A percentile compares a stretch with the other conserved stretches of the same genome.
phyloP scores from a whole-genome alignment of 1,140 invertebrate species.

The Zelostemma sp. region DNA sequence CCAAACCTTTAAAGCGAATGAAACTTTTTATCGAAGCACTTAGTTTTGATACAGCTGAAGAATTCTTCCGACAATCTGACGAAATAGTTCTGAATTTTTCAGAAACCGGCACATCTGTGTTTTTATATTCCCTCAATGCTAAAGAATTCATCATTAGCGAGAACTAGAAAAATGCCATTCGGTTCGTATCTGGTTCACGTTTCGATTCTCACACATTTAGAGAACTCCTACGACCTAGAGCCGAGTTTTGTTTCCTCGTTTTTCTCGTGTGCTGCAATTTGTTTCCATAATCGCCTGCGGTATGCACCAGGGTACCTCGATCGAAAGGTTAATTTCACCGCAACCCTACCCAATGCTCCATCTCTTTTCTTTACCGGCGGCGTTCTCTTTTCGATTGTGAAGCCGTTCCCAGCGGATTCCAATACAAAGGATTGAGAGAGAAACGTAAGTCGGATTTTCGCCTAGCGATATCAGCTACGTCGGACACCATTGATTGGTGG shows the following conservation, averaged over 20 bases:
- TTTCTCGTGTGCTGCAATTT: slow-evolving; percentile 39
- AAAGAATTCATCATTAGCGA: background rate
- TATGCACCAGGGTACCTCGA: slow-evolving; percentile 52
- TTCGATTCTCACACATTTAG: background rate
- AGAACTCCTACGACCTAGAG: background rate
- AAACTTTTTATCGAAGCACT: slow-evolving; percentile 1
- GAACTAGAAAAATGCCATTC: too few species aligned
- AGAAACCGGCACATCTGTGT: too few species aligned
- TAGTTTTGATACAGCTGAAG: background rate
- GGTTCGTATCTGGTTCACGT: background rate
- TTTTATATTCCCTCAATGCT: too few species aligned
- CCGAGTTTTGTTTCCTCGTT: slow-evolving; percentile 18
- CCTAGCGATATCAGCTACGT: slow-evolving; percentile 52
- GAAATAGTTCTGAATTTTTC: background rate
- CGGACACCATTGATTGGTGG: slow-evolving; percentile 61
- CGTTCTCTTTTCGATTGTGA: slow-evolving; percentile 27
- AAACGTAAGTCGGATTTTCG: slow-evolving; percentile 58
- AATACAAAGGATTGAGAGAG: slow-evolving; percentile 38
- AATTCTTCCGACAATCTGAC: background rate
- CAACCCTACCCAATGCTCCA: slow-evolving; percentile 50
- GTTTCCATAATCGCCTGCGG: slow-evolving; percentile 54
- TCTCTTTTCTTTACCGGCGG: slow-evolving; percentile 16
- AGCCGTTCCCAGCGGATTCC: slow-evolving; percentile 40
- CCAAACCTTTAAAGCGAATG: background rate
- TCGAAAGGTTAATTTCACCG: slow-evolving; percentile 59